These are phyloP conservation scores for Jordanella pulchra DNA, from an alignment of 2,797 vertebrate species.

Conservation along the genomic window DNA sequence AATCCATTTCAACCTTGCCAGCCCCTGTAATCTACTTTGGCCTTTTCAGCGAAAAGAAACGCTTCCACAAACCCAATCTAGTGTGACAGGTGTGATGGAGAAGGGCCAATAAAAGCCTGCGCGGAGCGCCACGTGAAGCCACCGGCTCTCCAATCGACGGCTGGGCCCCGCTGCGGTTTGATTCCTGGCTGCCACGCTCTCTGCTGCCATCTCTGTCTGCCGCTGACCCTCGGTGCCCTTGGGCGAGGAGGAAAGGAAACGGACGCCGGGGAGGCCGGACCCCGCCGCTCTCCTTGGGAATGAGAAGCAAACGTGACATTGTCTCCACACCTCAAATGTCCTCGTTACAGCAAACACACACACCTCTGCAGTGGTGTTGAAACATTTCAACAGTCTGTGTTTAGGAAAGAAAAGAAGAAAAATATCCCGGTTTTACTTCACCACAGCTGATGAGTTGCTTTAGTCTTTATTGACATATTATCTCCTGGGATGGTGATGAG, in stretches of 20 bases:
- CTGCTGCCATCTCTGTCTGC: conserved; percentile 65
- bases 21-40: conserved; percentile 74
- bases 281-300: conserved; percentile 45
- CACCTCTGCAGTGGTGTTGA: conserved; percentile 36
- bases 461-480: conserved; percentile 72
- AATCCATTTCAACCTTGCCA: conserved; percentile 70
- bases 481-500: conserved; percentile 66
- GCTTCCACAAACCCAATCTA: conserved; percentile 74
- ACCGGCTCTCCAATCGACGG: conserved; percentile 61
- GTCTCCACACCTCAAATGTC: conserved; percentile 39
- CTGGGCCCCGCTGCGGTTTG: conserved; percentile 69
- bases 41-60: conserved; percentile 74
- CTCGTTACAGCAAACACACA: conserved; percentile 47
- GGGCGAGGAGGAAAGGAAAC: conserved; percentile 60
- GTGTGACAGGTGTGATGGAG: conserved; percentile 79
- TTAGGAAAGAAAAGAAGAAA: conserved; percentile 53
- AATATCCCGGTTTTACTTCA: conserved; percentile 60
- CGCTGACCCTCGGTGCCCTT: conserved; percentile 68
- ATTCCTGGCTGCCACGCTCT: conserved; percentile 69
- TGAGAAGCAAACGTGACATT: conserved; percentile 29
- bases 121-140: conserved; percentile 50
- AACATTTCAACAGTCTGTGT: conserved; percentile 40
- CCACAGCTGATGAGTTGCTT: conserved; percentile 61
- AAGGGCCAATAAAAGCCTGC: conserved; percentile 75
- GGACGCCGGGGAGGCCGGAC: conserved; percentile 51